Conservation (phyloP, 2,888 invertebrate genomes). For the Lingula anatina region DNA sequence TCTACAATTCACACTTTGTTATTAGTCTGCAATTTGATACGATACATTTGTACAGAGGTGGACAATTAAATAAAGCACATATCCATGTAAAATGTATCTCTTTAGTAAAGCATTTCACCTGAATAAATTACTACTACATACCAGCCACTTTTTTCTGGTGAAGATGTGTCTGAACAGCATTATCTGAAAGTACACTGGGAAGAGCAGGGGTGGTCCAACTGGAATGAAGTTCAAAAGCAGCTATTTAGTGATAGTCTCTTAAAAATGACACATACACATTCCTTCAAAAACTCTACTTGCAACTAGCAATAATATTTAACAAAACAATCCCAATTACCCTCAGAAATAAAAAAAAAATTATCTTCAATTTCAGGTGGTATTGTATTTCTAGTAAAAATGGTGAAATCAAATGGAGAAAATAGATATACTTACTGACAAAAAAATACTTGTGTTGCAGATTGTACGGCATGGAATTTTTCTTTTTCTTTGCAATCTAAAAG, state of each 20-base stretch:
- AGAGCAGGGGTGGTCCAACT: conserved; percentile 49
- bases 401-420: no score
- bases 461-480: conserved; percentile 39
- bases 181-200: conserved; percentile 48
- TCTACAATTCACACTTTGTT: no score
- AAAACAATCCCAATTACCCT: background rate
- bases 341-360: no score
- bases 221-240: conserved; percentile 12
- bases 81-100: background rate
- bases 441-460: conserved; percentile 48
- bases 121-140: no score
- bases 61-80: background rate
- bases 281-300: background rate
- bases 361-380: no score
- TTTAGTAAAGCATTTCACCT: background rate
- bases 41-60: no score
- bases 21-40: no score
- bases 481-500: conserved; percentile 30
- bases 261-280: no score
- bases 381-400: no score
- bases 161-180: conserved; percentile 42
- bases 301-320: background rate
- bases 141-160: conserved; percentile 30
- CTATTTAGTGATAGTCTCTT: no score
- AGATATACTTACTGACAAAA: conserved; percentile 34